Conservation (phyloP, 2,797 vertebrate species). For the Eupleurogrammus muticus region DNA sequence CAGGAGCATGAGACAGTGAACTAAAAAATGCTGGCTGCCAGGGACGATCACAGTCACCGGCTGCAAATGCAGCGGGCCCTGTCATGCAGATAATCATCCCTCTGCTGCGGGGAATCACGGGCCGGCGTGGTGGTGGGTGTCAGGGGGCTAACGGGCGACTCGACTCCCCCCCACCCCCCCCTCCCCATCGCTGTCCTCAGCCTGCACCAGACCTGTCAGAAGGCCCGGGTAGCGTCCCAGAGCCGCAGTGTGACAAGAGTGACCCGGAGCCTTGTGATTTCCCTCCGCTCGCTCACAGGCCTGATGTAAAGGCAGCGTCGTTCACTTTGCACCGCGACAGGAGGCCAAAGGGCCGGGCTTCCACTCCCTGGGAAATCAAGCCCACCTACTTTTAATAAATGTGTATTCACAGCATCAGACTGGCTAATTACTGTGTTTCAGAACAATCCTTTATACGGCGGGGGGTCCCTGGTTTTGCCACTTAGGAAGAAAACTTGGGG, state of each 20-base stretch:
- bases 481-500: background rate
- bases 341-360: slow-evolving; percentile 52
- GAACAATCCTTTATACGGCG: slow-evolving; percentile 51
- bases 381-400: slow-evolving; percentile 68
- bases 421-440: slow-evolving; percentile 73
- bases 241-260: slow-evolving; percentile 73
- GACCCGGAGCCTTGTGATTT: slow-evolving; percentile 72
- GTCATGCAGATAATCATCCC: slow-evolving; percentile 80
- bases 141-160: slow-evolving; percentile 64
- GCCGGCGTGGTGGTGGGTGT: slow-evolving; percentile 65
- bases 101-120: slow-evolving; percentile 68
- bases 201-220: slow-evolving; percentile 74
- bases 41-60: slow-evolving; percentile 79
- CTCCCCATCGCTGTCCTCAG: slow-evolving; percentile 56
- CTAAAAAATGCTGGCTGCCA: slow-evolving; percentile 81
- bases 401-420: slow-evolving; percentile 66
- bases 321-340: slow-evolving; percentile 58
- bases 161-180: slow-evolving; percentile 70
- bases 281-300: background rate
- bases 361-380: slow-evolving; percentile 46
- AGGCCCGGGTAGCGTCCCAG: slow-evolving; percentile 51
- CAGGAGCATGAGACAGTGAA: slow-evolving; percentile 80
- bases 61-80: slow-evolving; percentile 73
- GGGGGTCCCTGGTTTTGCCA: slow-evolving; percentile 35
- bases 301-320: no score